These are phyloP conservation scores for Zele albiditarsus DNA, from an alignment of 2,888 invertebrate genomes.

Conservation along the genomic window DNA sequence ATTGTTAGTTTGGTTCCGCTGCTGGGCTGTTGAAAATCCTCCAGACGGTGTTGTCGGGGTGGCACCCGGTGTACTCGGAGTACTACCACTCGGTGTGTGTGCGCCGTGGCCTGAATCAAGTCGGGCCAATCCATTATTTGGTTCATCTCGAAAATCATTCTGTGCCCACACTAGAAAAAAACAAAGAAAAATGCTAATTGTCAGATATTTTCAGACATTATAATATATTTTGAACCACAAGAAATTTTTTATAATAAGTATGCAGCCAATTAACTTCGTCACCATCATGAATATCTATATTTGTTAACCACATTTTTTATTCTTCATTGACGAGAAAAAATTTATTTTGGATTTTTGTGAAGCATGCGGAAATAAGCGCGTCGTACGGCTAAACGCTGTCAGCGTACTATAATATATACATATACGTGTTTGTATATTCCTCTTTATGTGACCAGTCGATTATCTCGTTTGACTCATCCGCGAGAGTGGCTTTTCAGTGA, in stretches of 20 bases:
- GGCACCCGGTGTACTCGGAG: slow-evolving; percentile 78
- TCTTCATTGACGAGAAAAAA: neutral
- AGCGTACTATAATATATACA: too few species aligned
- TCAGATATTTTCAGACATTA: too few species aligned
- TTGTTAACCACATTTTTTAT: slow-evolving; percentile 3
- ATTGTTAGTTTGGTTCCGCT: slow-evolving; percentile 72
- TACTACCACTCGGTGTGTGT: slow-evolving; percentile 74
- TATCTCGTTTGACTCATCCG: slow-evolving; percentile 41
- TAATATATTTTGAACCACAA: too few species aligned
- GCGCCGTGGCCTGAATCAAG: slow-evolving; percentile 73
- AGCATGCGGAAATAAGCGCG: too few species aligned
- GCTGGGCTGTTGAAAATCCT: slow-evolving; percentile 68
- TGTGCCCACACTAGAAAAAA: slow-evolving; percentile 88
- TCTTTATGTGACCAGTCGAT: slow-evolving; percentile 1
- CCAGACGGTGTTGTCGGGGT: slow-evolving; percentile 67
- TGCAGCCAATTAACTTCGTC: too few species aligned
- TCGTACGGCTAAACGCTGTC: too few species aligned
- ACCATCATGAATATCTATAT: too few species aligned
- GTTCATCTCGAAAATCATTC: slow-evolving; percentile 89
- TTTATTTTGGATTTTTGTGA: neutral
- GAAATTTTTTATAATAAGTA: too few species aligned
- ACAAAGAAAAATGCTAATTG: slow-evolving; percentile 58
- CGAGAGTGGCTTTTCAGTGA: slow-evolving; percentile 44
- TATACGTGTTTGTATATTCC: too few species aligned
- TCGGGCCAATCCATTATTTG: slow-evolving; percentile 80